phyloP scores from a whole-genome alignment of 2,888 invertebrate genomes.

The Phragmatobia fuliginosa region DNA sequence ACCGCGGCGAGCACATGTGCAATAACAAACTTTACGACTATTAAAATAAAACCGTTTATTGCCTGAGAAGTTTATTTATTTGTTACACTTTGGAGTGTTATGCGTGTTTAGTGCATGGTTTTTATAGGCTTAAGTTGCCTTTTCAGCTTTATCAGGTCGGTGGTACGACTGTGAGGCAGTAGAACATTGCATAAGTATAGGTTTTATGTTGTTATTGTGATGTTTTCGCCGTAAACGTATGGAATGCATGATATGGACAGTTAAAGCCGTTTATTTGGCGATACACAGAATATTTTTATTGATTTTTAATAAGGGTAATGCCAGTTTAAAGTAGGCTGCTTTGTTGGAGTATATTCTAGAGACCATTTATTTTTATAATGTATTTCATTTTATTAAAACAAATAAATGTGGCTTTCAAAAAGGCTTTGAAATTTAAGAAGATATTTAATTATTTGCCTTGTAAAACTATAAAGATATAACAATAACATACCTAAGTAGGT shows the following conservation, averaged over 20 bases:
- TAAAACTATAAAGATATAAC: constrained; percentile 10
- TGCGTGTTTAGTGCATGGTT: constrained; percentile 85
- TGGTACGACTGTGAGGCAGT: constrained; percentile 84
- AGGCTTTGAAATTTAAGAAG: not conserved
- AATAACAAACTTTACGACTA: constrained; percentile 82
- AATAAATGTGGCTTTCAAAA: constrained; percentile 21
- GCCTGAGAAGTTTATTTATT: constrained; percentile 82
- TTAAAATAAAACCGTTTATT: constrained; percentile 84
- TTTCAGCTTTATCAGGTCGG: constrained; percentile 87
- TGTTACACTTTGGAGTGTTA: constrained; percentile 79
- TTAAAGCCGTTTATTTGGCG: constrained; percentile 74
- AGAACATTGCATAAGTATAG: constrained; percentile 86
- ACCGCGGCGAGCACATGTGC: constrained; percentile 76
- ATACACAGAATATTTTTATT: constrained; percentile 73
- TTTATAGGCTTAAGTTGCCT: constrained; percentile 87
- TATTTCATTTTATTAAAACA: constrained; percentile 31
- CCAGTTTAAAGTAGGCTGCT: constrained; percentile 43
- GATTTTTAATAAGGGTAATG: constrained; percentile 67
- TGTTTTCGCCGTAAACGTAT: constrained; percentile 84
- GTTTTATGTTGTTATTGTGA: constrained; percentile 86
- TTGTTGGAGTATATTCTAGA: constrained; percentile 33
- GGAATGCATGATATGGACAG: constrained; percentile 81
- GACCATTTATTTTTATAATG: constrained; percentile 34
- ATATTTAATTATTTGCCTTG: not conserved
- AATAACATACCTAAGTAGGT: not conserved